Evolutionary conservation across 2,113 vertebrate species (phyloP).

Genomic region (Erinaceus europaeus): DNA sequence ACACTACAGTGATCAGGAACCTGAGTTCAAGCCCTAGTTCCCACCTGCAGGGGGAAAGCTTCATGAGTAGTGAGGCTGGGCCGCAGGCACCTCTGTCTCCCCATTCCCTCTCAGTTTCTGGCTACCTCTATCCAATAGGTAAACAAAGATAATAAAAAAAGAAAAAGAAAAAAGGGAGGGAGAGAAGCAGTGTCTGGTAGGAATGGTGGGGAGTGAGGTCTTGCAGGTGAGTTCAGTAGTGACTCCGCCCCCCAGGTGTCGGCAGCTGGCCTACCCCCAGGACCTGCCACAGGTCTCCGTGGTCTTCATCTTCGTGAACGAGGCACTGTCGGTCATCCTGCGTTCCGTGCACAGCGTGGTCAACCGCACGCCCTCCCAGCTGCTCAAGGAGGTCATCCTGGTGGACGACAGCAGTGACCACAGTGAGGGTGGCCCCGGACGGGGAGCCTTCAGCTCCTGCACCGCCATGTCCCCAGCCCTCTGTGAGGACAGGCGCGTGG

Average conservation of each 20-base stretch:
- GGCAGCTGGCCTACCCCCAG: slow-evolving; percentile 86
- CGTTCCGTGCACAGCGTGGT: slow-evolving; percentile 97
- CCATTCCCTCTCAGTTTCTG: no score
- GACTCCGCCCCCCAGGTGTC: slow-evolving; percentile 86
- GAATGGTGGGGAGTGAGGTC: no score
- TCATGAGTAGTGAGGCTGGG: no score
- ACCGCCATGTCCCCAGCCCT: not conserved
- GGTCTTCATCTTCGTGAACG: slow-evolving; percentile 98
- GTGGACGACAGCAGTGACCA: slow-evolving; percentile 99
- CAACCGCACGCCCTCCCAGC: slow-evolving; percentile 94
- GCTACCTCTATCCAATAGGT: no score
- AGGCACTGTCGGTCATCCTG: slow-evolving; percentile 95
- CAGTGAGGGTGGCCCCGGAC: slow-evolving; percentile 79
- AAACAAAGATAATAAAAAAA: no score
- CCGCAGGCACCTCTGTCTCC: no score
- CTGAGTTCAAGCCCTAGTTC: no score
- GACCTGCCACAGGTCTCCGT: slow-evolving; percentile 96
- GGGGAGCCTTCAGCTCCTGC: not conserved
- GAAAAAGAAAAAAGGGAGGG: no score
- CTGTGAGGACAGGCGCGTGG: no score
- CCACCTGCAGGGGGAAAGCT: no score
- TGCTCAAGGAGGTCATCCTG: slow-evolving; percentile 97
- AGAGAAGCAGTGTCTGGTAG: no score
- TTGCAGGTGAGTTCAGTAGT: not conserved
- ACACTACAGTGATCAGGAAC: no score